Base-by-base conservation (phyloP, 2,797 vertebrate species). In the Apodemus agrarius region DNA sequence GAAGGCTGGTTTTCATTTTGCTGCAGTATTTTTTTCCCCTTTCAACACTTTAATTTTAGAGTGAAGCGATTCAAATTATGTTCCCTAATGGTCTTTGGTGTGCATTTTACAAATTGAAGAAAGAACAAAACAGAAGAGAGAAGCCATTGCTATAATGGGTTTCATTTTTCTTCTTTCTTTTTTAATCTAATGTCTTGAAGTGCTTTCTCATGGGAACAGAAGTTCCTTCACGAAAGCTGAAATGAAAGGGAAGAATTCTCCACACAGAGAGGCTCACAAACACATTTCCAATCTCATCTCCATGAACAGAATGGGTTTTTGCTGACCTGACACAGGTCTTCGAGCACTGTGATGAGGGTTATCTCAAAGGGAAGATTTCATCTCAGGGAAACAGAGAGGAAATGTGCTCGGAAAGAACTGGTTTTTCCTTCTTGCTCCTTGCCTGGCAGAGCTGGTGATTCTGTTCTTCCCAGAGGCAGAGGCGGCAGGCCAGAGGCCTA, bases 221-320 rank as follows among this genome's bases (percentile, higher is more conserved):
- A 95, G 63, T 94, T 94, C 94, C 95, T 97, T 90, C 43, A 63
- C 81, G 90, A 93, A 96, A 97, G 84, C 52, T 95, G 93, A 97
- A 96, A 91, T 37, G 96, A 91, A 97, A 97, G 34, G 93, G 87
- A 97, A 98, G 96, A 96, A 69, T 83, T 98, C 87, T 95, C 93
- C 72, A 37, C 46, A 90, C 90, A 88, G 72, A 89, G 95, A 94
- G 46, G 43, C 54, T 46, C 82, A 93, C 46, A 89, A 93, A 57
- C 52, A 22, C 46, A 11, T 49, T 84, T 92, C 87, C 74, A 24
- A 46, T 87, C 52, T 93, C 76, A 89, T 91, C 49, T 87, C 91
- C 72, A 37, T 24, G 75, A 29, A 8, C 17, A 87, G 90, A 83
- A 40, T 17, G 21, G 43, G 43, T 82, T 81, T 81, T 93, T 31